Percentiles rank a stretch among this genome's conserved stretches.
These are phyloP conservation scores for Cyprinodon variegatus DNA, from an alignment of 2,113 vertebrate genomes.

Conservation along the genomic window DNA sequence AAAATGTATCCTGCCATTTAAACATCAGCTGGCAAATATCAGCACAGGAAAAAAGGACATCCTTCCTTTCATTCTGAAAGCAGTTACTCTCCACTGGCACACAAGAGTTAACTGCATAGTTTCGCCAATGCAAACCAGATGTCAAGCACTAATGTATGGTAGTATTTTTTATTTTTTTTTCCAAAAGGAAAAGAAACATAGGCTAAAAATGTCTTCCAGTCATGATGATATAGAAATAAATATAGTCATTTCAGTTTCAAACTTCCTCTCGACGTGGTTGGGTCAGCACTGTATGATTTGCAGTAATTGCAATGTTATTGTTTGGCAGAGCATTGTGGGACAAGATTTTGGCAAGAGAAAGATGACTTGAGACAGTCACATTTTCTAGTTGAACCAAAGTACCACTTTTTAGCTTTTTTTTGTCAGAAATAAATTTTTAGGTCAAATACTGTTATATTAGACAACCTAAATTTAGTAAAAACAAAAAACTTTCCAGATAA, in stretches of 20 bases:
- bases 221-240: slow-evolving; percentile 70
- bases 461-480: neutral
- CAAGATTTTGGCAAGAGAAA: slow-evolving; percentile 19
- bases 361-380: slow-evolving; percentile 40
- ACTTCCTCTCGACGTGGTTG: slow-evolving; percentile 55
- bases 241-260: slow-evolving; percentile 58
- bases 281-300: slow-evolving; percentile 61
- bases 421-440: neutral
- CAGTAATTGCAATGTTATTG: slow-evolving; percentile 70
- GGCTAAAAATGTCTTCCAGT: slow-evolving; percentile 64
- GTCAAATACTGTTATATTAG: neutral
- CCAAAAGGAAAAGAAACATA: slow-evolving; percentile 71
- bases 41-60: slow-evolving; percentile 42
- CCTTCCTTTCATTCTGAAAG: slow-evolving; percentile 68
- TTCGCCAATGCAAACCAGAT: slow-evolving; percentile 84
- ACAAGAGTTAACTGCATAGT: slow-evolving; percentile 79
- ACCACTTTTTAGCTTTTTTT: neutral
- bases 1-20: slow-evolving; percentile 54
- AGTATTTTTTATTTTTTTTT: slow-evolving; percentile 65
- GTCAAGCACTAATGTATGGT: slow-evolving; percentile 82
- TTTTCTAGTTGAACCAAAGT: slow-evolving; percentile 41
- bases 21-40: slow-evolving; percentile 71
- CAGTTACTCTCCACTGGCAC: slow-evolving; percentile 76
- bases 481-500: neutral
- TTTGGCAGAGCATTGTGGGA: slow-evolving; percentile 57